Conservation (phyloP, 92 coral and sea anemone genomes). For the Siderastrea radians region DNA sequence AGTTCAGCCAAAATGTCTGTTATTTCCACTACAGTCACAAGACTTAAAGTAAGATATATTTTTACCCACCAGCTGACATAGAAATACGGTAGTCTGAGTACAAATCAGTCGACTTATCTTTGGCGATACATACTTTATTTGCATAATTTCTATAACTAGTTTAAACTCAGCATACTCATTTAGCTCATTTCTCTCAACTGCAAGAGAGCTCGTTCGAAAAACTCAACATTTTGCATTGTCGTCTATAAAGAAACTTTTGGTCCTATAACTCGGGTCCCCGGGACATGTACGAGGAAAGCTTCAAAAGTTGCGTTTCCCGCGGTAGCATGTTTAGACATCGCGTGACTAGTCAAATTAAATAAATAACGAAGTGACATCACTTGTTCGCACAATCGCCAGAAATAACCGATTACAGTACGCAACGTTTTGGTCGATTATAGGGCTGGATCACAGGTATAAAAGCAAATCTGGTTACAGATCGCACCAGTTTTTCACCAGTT, state of each 20-base stretch:
- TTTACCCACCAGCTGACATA: neutral
- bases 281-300: no score
- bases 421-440: neutral
- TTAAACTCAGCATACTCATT: no score
- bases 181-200: no score
- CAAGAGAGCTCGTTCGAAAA: no score
- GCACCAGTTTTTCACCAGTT: neutral
- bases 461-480: neutral
- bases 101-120: no score
- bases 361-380: neutral
- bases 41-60: neutral
- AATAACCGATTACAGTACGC: neutral
- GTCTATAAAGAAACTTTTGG: no score
- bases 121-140: neutral
- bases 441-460: conserved; percentile 4
- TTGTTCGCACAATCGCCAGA: neutral
- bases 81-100: no score
- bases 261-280: no score
- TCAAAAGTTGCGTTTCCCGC: neutral
- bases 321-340: neutral
- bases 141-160: neutral
- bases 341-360: neutral
- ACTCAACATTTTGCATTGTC: no score
- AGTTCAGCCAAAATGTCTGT: neutral
- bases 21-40: neutral